Base-by-base conservation (phyloP, 2,888 invertebrate species). In the Pterobdella sp. region DNA sequence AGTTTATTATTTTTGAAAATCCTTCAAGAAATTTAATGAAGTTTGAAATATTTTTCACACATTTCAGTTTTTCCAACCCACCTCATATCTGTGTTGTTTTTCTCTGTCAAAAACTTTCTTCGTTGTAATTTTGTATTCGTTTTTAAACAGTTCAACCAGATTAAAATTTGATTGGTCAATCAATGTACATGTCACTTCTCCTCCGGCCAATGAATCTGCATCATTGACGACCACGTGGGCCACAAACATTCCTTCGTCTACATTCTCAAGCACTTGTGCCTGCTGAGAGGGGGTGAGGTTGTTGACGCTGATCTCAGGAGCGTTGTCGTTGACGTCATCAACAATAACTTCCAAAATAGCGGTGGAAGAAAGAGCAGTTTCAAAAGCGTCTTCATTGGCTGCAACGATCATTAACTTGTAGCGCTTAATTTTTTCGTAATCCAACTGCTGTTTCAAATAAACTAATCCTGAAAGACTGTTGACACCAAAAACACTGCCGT, bases 321-420 rank as follows among this genome's bases (percentile, higher is more conserved):
- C 93, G 83, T 95, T 93, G 86, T 95, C 95, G 77, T 90, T 85
- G 0, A 94, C 90, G 0, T 90, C 90, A 29, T 92, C 76, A 14
- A 81, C 77, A 31, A 71, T 77, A 32, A 80, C 76, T 69, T 76
- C 89, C 87, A 82, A 79, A 4, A 76, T 75, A 2, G 94, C 92
- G 80, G 89, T 88, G 7, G 91, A 92, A 82, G 89, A 91, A 0
- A 90, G 88, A 52, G 90, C 86, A 1, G 90, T 32, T 31, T 52
- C 69, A 3, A 52, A 89, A 72, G 73, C 72, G 14, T 76, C 77
- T n/a, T 68, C 68, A 32, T 77, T 76, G 29, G 49, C 37, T 32
- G 76, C 76, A 14, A 67, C 68, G 26, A 77, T 74, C 29, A 73
- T 68, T 29, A 77, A 60, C 60, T 70, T 72, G 71, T 75, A 73